A percentile compares a stretch with the other conserved stretches of the same genome.
These are phyloP conservation scores for Drosophila ambigua DNA, from an alignment of 1,140 invertebrate genomes.

Conservation along the genomic window DNA sequence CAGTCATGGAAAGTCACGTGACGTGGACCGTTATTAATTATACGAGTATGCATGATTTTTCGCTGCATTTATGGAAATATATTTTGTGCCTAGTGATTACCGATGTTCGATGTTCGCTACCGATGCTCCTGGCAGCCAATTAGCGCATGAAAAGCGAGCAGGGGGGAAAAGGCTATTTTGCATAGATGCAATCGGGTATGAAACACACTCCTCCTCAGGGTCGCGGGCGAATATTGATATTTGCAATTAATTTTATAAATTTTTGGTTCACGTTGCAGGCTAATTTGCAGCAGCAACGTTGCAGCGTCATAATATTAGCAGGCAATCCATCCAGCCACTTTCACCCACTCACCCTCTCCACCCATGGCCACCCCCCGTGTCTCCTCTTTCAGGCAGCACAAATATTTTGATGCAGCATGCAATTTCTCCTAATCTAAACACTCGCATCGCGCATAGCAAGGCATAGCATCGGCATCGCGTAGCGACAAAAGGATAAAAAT, in stretches of 20 bases:
- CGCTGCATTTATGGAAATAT: slow-evolving; percentile 26
- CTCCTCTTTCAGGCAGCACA: slow-evolving; percentile 25
- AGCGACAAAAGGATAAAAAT: slow-evolving; percentile 44
- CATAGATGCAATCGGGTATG: slow-evolving; percentile 16
- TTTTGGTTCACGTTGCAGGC: slow-evolving; percentile 24
- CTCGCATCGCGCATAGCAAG: slow-evolving; percentile 57
- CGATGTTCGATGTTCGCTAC: slow-evolving; percentile 10
- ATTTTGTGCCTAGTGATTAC: slow-evolving; percentile 47
- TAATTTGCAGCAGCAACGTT: slow-evolving; percentile 19
- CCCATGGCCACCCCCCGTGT: no score
- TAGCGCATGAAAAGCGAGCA: slow-evolving; percentile 44
- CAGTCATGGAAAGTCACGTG: not conserved
- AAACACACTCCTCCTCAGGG: slow-evolving; percentile 23
- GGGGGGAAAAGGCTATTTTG: slow-evolving; percentile 42
- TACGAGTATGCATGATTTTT: slow-evolving; percentile 30
- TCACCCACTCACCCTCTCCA: no score
- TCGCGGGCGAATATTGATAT: slow-evolving; percentile 39
- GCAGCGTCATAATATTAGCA: slow-evolving; percentile 33
- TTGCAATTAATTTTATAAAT: slow-evolving; percentile 51
- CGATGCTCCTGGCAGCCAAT: slow-evolving; percentile 42
- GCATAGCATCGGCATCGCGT: slow-evolving; percentile 1
- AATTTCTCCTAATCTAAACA: slow-evolving; percentile 78
- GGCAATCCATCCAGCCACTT: slow-evolving; percentile 12
- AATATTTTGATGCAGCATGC: slow-evolving; percentile 79
- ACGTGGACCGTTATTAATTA: slow-evolving; percentile 61